These are phyloP conservation scores for Silurus lanzhouensis DNA, from an alignment of 2,797 vertebrate genomes.

Conservation along the genomic window DNA sequence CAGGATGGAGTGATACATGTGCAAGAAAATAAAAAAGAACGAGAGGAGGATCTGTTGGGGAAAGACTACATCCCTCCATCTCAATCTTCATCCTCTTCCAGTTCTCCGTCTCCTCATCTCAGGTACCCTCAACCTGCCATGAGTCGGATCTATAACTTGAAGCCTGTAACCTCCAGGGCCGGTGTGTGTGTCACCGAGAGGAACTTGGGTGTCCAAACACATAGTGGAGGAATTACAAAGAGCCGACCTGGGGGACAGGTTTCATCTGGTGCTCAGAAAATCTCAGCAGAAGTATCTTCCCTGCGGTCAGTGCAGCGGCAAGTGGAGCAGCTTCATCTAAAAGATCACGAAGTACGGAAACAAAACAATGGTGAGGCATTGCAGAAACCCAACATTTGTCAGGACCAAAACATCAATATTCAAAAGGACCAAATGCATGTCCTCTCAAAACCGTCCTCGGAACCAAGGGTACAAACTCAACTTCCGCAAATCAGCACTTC, in stretches of 20 bases:
- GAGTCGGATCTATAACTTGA: conserved; percentile 78
- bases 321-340: conserved; percentile 73
- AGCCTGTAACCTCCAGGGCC: conserved; percentile 67
- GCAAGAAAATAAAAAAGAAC: conserved; percentile 54
- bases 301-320: conserved; percentile 72
- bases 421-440: conserved; percentile 38
- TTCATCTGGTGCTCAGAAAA: neutral
- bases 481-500: conserved; percentile 55
- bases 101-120: conserved; percentile 48
- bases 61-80: conserved; percentile 51
- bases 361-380: conserved; percentile 43
- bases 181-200: conserved; percentile 68
- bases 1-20: conserved; percentile 57
- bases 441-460: conserved; percentile 41
- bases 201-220: conserved; percentile 55
- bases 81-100: conserved; percentile 51
- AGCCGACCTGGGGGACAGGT: conserved; percentile 52
- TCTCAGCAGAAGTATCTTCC: conserved; percentile 50
- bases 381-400: conserved; percentile 50
- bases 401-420: conserved; percentile 41
- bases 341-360: conserved; percentile 65
- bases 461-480: conserved; percentile 48
- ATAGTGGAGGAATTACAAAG: conserved; percentile 39
- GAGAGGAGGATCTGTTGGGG: conserved; percentile 53
- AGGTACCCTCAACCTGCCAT: conserved; percentile 67